Conservation (phyloP, 2,888 invertebrate species). For the Himalopsyche anomala region DNA sequence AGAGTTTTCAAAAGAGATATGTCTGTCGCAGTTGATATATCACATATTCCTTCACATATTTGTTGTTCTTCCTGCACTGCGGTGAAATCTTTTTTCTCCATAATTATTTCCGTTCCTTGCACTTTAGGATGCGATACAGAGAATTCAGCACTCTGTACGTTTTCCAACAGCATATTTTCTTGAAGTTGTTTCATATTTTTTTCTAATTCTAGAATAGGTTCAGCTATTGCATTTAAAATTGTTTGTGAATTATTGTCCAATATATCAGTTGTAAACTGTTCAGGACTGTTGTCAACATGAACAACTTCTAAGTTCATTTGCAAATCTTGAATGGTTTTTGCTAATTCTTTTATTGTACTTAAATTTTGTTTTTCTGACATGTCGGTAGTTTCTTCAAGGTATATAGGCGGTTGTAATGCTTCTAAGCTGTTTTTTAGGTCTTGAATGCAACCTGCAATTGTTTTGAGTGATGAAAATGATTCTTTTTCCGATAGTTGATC, state of each 20-base stretch:
- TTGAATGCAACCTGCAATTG: slow-evolving; percentile 67
- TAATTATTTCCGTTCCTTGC: background rate
- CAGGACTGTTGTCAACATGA: slow-evolving; percentile 34
- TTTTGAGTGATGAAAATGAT: slow-evolving; percentile 70
- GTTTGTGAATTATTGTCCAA: slow-evolving; percentile 28
- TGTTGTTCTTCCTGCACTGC: slow-evolving; percentile 52
- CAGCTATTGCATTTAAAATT: slow-evolving; percentile 54
- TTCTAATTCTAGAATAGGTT: slow-evolving; percentile 57
- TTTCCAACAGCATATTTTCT: slow-evolving; percentile 43
- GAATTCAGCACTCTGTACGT: slow-evolving; percentile 1
- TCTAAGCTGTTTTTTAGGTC: slow-evolving; percentile 56
- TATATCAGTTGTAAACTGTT: slow-evolving; percentile 48
- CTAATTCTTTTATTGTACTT: slow-evolving; percentile 67
- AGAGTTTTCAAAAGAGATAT: slow-evolving; percentile 63
- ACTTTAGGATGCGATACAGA: background rate
- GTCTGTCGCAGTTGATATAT: slow-evolving; percentile 61
- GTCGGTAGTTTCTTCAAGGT: slow-evolving; percentile 66
- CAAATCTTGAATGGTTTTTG: slow-evolving; percentile 68
- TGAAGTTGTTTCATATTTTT: slow-evolving; percentile 54
- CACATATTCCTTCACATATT: slow-evolving; percentile 54
- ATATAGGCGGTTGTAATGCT: slow-evolving; percentile 49
- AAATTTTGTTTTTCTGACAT: slow-evolving; percentile 65
- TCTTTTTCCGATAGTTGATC: slow-evolving; percentile 68
- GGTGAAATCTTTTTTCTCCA: slow-evolving; percentile 49
- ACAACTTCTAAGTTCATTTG: slow-evolving; percentile 25